These are phyloP conservation scores for Nasonia giraulti DNA, from an alignment of 1,140 invertebrate genomes.

Conservation along the genomic window DNA sequence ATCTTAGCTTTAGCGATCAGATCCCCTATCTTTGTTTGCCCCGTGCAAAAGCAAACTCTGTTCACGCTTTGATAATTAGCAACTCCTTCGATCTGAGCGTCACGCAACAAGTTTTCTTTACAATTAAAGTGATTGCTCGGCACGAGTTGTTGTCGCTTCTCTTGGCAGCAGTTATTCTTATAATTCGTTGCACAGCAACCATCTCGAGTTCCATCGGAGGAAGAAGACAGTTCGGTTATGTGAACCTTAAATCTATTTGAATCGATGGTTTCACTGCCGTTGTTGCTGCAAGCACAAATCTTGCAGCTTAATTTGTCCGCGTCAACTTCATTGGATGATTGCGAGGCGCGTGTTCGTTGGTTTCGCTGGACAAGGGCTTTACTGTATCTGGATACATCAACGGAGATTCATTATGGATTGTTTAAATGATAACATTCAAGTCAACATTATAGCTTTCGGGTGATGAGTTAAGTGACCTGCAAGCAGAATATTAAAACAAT, in stretches of 20 bases:
- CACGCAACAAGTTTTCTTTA: background rate
- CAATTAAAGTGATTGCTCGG: background rate
- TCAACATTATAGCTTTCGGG: constrained; percentile 71
- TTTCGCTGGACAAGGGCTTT: background rate
- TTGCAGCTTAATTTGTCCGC: background rate
- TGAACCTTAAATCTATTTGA: background rate
- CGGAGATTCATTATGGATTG: constrained; percentile 40
- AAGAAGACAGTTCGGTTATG: background rate
- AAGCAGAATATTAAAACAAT: constrained; percentile 56
- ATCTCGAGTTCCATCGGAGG: background rate
- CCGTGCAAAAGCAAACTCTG: background rate
- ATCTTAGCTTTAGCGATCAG: background rate
- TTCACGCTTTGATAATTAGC: background rate
- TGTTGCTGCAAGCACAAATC: background rate
- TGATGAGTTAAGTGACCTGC: constrained; percentile 70
- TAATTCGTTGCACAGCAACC: background rate
- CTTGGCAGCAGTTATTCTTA: background rate
- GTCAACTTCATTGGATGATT: background rate
- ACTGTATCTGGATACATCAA: constrained; percentile 40
- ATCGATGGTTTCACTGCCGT: background rate
- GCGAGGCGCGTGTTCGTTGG: background rate
- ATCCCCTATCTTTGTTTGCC: background rate
- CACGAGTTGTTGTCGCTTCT: background rate
- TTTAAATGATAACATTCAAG: constrained; percentile 69
- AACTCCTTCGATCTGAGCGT: background rate